These are phyloP conservation scores for Synergus gifuensis DNA, from an alignment of 2,888 invertebrate genomes.

Conservation along the genomic window DNA sequence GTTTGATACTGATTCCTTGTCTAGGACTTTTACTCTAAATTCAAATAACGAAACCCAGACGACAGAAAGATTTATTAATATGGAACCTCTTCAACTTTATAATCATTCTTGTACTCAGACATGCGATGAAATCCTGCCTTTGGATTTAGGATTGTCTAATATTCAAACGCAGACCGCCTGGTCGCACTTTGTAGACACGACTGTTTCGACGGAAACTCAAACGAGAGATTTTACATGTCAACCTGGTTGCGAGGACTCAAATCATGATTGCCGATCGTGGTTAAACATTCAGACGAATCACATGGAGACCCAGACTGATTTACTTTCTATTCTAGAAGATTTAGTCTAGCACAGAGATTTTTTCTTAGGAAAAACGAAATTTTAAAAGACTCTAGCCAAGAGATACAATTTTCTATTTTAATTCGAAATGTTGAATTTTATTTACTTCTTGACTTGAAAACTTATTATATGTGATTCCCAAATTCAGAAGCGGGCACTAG, in stretches of 20 bases:
- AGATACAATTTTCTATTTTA: not conserved
- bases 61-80: conserved; percentile 75
- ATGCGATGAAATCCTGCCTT: conserved; percentile 80
- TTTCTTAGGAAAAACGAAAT: conserved; percentile 7
- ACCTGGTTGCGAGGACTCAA: conserved; percentile 62
- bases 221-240: conserved; percentile 73
- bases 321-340: conserved; percentile 73
- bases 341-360: conserved; percentile 49
- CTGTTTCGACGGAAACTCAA: conserved; percentile 82
- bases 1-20: conserved; percentile 69
- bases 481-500: not conserved
- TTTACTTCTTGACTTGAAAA: not conserved
- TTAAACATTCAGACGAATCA: conserved; percentile 76
- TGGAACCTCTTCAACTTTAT: conserved; percentile 76
- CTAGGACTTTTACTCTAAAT: conserved; percentile 74
- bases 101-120: conserved; percentile 80
- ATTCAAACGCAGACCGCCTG: conserved; percentile 84
- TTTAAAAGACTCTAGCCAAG: not conserved
- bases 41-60: conserved; percentile 83
- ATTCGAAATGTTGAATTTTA: not conserved
- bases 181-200: conserved; percentile 79
- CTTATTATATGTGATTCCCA: conserved; percentile 1
- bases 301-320: conserved; percentile 80
- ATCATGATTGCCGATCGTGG: conserved; percentile 66
- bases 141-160: conserved; percentile 81